Base-by-base conservation (phyloP, 1,140 invertebrate genomes). In the Zaprionus capensis region DNA sequence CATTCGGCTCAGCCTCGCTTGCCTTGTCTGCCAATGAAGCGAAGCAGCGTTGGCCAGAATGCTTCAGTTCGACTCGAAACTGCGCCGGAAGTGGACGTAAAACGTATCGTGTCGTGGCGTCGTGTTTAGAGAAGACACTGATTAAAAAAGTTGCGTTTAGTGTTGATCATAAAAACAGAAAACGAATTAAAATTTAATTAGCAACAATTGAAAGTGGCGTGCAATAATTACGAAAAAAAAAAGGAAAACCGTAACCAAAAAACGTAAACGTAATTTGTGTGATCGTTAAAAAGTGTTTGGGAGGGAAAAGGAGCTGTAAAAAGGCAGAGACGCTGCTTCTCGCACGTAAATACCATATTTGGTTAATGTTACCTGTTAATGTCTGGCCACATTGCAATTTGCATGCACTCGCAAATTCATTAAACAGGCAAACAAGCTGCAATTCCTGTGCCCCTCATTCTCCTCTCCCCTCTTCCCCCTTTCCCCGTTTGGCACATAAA, bases 81-180 rank as follows among this genome's bases (percentile, higher is more conserved):
- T 84, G 85, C 85, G 78, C 85, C 85, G 85, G 85, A 88, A 88
- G 85, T 88, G 71, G 85, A 84, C 80, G 84, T 76, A 63, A 88
- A 82, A 56, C 28, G 58, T 68, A 24, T 22, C 46, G 46, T 65
- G 46, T 24, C 4, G 20, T 51, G 4, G 20, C 74, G 78, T 85
- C 72, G 76, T 83, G 68, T 64, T 46, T 57, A 26, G 64, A 51
- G 58, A 20, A 49, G 7, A 14, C 49, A 58, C 31, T 14, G 55
- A 72, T 66, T 24, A 58, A 36, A 61, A 55, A 61, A 55, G 61
- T 71, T 62, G 22, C 59, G 67, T 11, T 15, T 17, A n/a, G 58
- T 28, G 22, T 17, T 69, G 71, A 59, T 65, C 36, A 49, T 38
- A 55, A 81, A 81, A 36, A n/a, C 15, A n/a, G 7, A 26, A 58